Evolutionary conservation across 2,113 vertebrate species (phyloP).

Genomic region (Gymnorhina tibicen): DNA sequence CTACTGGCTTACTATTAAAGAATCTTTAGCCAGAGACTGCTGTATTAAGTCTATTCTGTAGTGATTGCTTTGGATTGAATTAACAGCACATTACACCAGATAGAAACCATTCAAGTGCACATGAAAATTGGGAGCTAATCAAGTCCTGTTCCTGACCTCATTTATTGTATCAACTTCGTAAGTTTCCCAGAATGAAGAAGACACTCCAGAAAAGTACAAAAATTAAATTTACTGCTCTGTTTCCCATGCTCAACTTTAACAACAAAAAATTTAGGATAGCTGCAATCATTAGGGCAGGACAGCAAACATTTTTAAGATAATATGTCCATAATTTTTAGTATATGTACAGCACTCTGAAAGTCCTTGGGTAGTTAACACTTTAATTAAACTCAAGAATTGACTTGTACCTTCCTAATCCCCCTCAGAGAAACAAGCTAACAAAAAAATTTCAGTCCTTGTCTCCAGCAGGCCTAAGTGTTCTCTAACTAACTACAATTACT

Average conservation of each 20-base stretch:
- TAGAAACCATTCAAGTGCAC: neutral
- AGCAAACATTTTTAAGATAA: neutral
- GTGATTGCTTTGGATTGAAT: neutral
- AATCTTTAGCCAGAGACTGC: neutral
- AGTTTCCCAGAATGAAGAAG: neutral
- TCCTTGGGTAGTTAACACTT: neutral
- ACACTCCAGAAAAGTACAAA: neutral
- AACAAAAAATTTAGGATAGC: neutral
- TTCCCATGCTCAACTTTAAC: neutral
- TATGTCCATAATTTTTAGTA: neutral
- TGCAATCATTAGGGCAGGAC: neutral
- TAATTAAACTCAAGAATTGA: neutral
- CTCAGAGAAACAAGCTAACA: neutral
- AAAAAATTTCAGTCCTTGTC: neutral
- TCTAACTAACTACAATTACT: neutral
- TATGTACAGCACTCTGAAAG: neutral
- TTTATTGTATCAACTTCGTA: neutral
- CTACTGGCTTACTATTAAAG: neutral
- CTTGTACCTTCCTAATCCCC: neutral
- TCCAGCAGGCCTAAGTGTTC: neutral
- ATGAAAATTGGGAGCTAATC: neutral
- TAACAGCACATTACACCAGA: neutral
- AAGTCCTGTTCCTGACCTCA: neutral
- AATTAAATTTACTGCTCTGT: neutral
- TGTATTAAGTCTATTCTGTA: neutral